phyloP scores from a whole-genome alignment of 2,888 invertebrate species.

The Cremastobaeus sp. region DNA sequence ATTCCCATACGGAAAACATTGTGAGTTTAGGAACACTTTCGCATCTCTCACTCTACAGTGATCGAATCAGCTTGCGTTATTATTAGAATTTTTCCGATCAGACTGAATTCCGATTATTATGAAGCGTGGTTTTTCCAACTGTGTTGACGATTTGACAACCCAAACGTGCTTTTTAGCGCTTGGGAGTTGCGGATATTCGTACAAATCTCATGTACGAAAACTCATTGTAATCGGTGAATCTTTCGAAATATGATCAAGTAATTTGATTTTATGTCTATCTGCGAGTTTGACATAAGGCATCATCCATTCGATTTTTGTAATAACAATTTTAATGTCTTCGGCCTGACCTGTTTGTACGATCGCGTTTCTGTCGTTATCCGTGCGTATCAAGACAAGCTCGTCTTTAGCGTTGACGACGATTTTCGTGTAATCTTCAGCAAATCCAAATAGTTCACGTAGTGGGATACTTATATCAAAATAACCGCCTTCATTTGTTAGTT shows the following conservation, averaged over 20 bases:
- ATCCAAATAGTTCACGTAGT: no score
- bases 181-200: slow-evolving; percentile 5
- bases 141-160: slow-evolving; percentile 65
- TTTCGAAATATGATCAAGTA: slow-evolving; percentile 14
- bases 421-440: slow-evolving; percentile 7
- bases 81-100: not conserved
- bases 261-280: slow-evolving; percentile 2
- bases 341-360: not conserved
- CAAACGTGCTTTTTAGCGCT: not conserved
- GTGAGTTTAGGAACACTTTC: slow-evolving; percentile 5
- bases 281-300: slow-evolving; percentile 15
- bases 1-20: slow-evolving; percentile 9
- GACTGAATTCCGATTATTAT: slow-evolving; percentile 10
- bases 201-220: slow-evolving; percentile 15
- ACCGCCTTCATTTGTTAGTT: slow-evolving; percentile 53
- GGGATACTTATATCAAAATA: slow-evolving; percentile 69
- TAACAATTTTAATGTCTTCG: slow-evolving; percentile 7
- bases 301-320: slow-evolving; percentile 11
- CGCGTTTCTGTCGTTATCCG: slow-evolving; percentile 18
- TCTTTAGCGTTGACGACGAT: slow-evolving; percentile 14
- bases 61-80: not conserved
- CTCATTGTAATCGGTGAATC: slow-evolving; percentile 3
- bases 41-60: not conserved
- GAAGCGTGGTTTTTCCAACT: slow-evolving; percentile 36
- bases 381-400: slow-evolving; percentile 4